Percentiles rank a stretch among this genome's conserved stretches.
Conservation (phyloP, 92 coral and sea anemone species). For the Zoanthus sansibaricus region DNA sequence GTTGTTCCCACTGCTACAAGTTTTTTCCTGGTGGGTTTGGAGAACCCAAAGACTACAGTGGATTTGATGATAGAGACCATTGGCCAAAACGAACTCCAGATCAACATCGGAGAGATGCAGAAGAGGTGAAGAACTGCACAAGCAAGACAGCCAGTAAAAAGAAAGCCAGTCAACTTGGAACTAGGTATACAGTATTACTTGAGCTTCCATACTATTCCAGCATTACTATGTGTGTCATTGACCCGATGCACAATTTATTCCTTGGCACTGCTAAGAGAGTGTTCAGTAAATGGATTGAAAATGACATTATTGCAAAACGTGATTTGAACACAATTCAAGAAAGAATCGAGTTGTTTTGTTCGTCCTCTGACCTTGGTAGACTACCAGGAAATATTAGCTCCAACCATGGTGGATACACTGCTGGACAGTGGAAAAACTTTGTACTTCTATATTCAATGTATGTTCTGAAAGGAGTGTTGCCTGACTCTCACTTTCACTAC, state of each 20-base stretch:
- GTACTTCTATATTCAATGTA: constrained; percentile 47
- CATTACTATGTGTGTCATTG: constrained; percentile 60
- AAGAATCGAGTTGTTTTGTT: constrained; percentile 46
- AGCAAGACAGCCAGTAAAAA: constrained; percentile 45
- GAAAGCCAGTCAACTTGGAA: constrained; percentile 56
- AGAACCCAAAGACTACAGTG: constrained; percentile 30
- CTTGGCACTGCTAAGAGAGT: constrained; percentile 62
- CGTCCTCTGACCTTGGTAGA: constrained; percentile 46
- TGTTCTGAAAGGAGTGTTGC: constrained; percentile 37
- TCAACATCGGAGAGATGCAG: constrained; percentile 48
- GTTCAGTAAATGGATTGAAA: constrained; percentile 59
- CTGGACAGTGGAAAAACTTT: constrained; percentile 58
- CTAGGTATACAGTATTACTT: constrained; percentile 44
- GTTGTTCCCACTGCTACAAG: too few relatives aligned
- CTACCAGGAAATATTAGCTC: constrained; percentile 51
- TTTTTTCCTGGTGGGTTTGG: too few relatives aligned
- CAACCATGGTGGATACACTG: constrained; percentile 55
- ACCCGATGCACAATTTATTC: constrained; percentile 76
- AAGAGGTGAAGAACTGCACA: constrained; percentile 44
- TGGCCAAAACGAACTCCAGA: constrained; percentile 47
- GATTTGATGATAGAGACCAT: background rate
- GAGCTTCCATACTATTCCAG: constrained; percentile 60
- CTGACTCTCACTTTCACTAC: constrained; percentile 38
- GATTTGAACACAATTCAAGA: constrained; percentile 53
- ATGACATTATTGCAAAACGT: constrained; percentile 53